These are phyloP conservation scores for Lasioglossum oenotherae DNA, from an alignment of 2,888 invertebrate species.

Conservation along the genomic window DNA sequence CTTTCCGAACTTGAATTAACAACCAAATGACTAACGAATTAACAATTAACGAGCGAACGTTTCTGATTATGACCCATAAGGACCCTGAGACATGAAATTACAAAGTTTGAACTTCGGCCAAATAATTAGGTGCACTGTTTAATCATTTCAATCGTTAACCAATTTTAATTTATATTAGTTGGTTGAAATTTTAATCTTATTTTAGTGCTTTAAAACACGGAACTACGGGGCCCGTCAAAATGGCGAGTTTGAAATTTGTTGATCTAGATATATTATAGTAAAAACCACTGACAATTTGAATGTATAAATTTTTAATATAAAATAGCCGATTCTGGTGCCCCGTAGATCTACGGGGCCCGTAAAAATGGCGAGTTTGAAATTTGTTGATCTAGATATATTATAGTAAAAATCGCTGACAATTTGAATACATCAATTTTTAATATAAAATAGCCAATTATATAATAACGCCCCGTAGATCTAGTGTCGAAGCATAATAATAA, in stretches of 20 bases:
- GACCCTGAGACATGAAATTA: conserved; percentile 1
- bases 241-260: neutral
- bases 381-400: too few species aligned
- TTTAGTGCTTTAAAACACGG: neutral
- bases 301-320: neutral
- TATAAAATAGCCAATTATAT: neutral
- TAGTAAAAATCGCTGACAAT: too few species aligned
- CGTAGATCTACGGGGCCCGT: neutral
- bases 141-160: neutral
- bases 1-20: neutral
- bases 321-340: neutral
- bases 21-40: neutral
- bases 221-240: neutral
- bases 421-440: neutral
- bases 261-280: too few species aligned
- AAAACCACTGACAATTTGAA: too few species aligned
- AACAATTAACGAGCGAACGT: neutral
- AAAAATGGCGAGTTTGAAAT: neutral
- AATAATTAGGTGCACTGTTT: neutral
- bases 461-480: neutral
- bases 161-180: too few species aligned
- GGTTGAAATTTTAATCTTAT: neutral
- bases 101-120: neutral
- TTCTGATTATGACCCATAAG: neutral
- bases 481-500: neutral